Evolutionary conservation across 2,888 invertebrate genomes (phyloP).

Genomic region (Brenthis hecate): DNA sequence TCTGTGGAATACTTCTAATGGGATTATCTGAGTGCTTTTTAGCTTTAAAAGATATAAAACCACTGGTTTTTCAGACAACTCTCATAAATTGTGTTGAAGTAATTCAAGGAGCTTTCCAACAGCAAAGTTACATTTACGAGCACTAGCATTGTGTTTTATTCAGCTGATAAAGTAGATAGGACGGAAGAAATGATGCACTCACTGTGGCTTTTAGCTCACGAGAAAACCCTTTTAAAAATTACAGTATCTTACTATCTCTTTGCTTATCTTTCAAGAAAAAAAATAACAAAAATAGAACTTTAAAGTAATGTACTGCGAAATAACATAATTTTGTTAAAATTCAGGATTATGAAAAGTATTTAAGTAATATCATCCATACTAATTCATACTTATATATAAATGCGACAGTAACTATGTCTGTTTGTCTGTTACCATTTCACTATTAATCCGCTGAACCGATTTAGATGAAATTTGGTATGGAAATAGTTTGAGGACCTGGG

Average conservation of each 20-base stretch:
- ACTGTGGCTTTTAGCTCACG: constrained; percentile 35
- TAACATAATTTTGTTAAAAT: no score
- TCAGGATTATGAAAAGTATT: no score
- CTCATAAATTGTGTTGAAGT: constrained; percentile 33
- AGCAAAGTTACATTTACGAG: constrained; percentile 30
- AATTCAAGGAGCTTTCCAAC: constrained; percentile 28
- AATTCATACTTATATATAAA: no score
- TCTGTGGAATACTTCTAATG: background rate
- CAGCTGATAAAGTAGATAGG: constrained; percentile 34
- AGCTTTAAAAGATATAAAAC: constrained; percentile 9
- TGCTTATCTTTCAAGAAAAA: constrained; percentile 15
- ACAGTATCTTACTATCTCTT: constrained; percentile 20
- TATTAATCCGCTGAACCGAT: no score
- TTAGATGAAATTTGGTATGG: no score
- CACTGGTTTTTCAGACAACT: constrained; percentile 20
- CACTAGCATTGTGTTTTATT: constrained; percentile 29
- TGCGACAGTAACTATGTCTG: no score
- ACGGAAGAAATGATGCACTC: constrained; percentile 37
- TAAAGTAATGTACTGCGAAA: no score
- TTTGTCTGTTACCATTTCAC: no score
- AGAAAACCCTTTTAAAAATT: constrained; percentile 38
- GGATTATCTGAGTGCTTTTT: constrained; percentile 1
- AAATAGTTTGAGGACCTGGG: no score
- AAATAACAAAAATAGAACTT: no score
- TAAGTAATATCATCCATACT: no score